A percentile compares a stretch with the other conserved stretches of the same genome.
phyloP scores from a whole-genome alignment of 2,113 vertebrate genomes.

The Gadus chalcogrammus region DNA sequence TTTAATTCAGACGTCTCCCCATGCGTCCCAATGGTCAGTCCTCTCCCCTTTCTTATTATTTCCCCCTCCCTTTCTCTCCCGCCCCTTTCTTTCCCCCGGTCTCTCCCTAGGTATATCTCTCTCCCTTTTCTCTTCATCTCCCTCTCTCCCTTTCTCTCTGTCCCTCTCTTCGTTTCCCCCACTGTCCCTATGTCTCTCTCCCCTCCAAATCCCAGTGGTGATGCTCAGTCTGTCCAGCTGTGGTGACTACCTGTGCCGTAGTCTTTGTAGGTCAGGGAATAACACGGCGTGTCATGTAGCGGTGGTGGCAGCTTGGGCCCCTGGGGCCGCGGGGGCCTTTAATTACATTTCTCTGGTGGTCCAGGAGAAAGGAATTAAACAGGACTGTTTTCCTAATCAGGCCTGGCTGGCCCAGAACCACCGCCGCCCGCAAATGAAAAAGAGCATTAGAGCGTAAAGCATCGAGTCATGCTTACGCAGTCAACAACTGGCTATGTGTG shows the following conservation, averaged over 20 bases:
- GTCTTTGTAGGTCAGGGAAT: conserved; percentile 65
- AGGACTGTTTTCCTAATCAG: conserved; percentile 75
- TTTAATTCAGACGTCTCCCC: conserved; percentile 12
- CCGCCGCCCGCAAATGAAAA: conserved; percentile 71
- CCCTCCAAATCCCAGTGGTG: conserved; percentile 31
- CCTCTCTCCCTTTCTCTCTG: neutral
- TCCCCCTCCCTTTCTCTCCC: conserved; percentile 14
- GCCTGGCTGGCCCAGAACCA: conserved; percentile 49
- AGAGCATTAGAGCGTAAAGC: conserved; percentile 64
- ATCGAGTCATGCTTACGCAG: conserved; percentile 62
- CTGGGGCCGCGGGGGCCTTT: conserved; percentile 68
- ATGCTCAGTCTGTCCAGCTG: conserved; percentile 19
- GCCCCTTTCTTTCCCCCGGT: conserved; percentile 27
- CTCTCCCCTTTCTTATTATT: neutral
- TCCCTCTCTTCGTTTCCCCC: neutral
- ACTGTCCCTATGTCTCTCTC: conserved; percentile 21
- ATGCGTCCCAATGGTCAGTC: neutral
- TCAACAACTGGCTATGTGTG: conserved; percentile 55
- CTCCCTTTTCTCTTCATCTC: conserved; percentile 9
- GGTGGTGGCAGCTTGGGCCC: conserved; percentile 64
- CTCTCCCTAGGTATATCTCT: conserved; percentile 7
- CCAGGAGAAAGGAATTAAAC: conserved; percentile 73
- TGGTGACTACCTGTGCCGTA: conserved; percentile 38
- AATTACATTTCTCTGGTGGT: conserved; percentile 74
- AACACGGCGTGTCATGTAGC: conserved; percentile 68